Conservation (phyloP, 2,888 invertebrate species). For the Acanthosepion esculentum region DNA sequence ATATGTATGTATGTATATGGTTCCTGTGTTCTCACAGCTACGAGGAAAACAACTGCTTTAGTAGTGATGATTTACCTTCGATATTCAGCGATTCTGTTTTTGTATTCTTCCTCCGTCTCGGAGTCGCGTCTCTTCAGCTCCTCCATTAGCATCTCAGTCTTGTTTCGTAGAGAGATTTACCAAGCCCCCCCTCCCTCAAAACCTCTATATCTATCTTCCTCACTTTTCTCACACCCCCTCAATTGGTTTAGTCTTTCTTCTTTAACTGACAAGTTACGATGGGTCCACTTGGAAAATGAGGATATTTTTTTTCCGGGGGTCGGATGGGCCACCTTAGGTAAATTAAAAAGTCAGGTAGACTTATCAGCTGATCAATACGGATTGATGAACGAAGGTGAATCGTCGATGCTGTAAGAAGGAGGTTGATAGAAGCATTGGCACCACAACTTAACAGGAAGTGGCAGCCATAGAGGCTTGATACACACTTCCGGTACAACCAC, state of each 20-base stretch:
- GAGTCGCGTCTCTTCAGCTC: constrained; percentile 38
- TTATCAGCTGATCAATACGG: background rate
- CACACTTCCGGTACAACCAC: constrained; percentile 43
- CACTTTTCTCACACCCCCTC: no score
- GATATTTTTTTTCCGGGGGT: background rate
- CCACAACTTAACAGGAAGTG: background rate
- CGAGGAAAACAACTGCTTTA: constrained; percentile 25
- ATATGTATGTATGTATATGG: background rate
- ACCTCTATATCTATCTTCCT: background rate
- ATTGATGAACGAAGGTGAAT: background rate
- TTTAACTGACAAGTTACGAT: background rate
- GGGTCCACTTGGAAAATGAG: background rate
- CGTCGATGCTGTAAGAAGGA: background rate
- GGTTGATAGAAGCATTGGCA: background rate
- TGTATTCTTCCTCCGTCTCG: constrained; percentile 38
- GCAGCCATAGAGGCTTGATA: constrained; percentile 41
- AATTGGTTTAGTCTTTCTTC: no score
- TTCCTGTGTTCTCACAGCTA: background rate
- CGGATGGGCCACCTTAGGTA: background rate
- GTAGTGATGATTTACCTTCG: constrained; percentile 42
- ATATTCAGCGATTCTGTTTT: constrained; percentile 40
- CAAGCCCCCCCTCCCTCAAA: no score
- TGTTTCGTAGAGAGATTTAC: no score
- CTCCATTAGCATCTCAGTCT: constrained; percentile 41
- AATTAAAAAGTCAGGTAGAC: background rate